phyloP scores from a whole-genome alignment of 2,113 vertebrate species.

The Notiomystis cincta region DNA sequence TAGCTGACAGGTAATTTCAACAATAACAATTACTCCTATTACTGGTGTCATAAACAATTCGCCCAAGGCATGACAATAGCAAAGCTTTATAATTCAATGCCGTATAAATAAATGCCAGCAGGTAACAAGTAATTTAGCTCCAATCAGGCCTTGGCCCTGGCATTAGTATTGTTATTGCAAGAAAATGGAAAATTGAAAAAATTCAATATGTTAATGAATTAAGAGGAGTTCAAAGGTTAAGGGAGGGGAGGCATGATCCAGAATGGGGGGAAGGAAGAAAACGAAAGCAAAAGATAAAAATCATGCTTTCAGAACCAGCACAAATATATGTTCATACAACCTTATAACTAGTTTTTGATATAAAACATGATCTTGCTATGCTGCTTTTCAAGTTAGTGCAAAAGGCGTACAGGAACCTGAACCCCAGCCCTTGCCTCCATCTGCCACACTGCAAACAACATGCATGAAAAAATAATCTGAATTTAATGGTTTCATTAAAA shows the following conservation, averaged over 20 bases:
- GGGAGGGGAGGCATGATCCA: background rate
- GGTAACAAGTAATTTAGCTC: conserved; percentile 93
- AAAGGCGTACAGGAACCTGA: background rate
- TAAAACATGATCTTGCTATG: background rate
- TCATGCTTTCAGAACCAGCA: background rate
- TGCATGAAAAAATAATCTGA: background rate
- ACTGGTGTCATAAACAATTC: conserved; percentile 99
- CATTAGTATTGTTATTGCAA: conserved; percentile 80
- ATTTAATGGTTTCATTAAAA: background rate
- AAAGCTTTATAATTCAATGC: conserved; percentile 95
- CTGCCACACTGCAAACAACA: fast-evolving
- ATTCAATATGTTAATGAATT: conserved; percentile 83
- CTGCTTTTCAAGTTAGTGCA: conserved; percentile 2
- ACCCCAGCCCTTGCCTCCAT: background rate
- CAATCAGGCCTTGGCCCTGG: conserved; percentile 78
- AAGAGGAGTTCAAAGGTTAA: conserved; percentile 69
- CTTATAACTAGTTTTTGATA: conserved; percentile 22
- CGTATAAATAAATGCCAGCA: conserved; percentile 94
- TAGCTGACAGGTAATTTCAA: conserved; percentile 99
- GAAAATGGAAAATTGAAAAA: conserved; percentile 85
- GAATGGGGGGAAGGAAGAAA: background rate
- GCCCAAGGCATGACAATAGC: conserved; percentile 89
- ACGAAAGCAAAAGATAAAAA: conserved; percentile 42
- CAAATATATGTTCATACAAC: background rate
- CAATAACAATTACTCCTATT: conserved; percentile 99